Evolutionary conservation across 37 sponge, comb jelly and placozoan species (phyloP).

Genomic region (Chondrilla cf. caribensis): DNA sequence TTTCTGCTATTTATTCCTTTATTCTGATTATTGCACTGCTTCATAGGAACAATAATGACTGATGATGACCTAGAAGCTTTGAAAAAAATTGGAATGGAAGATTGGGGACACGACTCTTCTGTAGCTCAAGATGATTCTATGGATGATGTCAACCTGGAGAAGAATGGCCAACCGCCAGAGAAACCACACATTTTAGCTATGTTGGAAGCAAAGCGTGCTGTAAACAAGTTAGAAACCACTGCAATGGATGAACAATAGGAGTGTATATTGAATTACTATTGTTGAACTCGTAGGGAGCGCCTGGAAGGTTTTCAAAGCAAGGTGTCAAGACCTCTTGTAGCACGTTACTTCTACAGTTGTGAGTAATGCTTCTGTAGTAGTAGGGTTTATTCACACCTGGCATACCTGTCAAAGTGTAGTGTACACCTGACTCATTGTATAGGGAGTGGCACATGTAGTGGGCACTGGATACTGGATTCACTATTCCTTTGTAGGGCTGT

Average conservation of each 20-base stretch:
- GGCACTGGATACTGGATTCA: background rate
- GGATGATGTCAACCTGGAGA: background rate
- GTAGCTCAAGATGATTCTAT: background rate
- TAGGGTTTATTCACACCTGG: background rate
- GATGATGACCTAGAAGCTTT: slow-evolving; percentile 15
- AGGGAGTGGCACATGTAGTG: background rate
- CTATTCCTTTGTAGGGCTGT: slow-evolving; percentile 58
- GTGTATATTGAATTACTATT: background rate
- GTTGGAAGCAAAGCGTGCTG: slow-evolving; percentile 10
- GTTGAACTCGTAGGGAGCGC: slow-evolving; percentile 12
- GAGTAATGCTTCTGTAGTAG: slow-evolving; percentile 4
- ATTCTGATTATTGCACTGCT: too few relatives aligned
- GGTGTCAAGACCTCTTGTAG: slow-evolving; percentile 61
- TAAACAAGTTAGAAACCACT: background rate
- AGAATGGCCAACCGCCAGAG: slow-evolving; percentile 5
- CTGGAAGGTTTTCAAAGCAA: slow-evolving; percentile 59
- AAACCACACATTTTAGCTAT: slow-evolving; percentile 6
- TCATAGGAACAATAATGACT: slow-evolving; percentile 3
- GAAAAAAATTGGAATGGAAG: slow-evolving; percentile 17
- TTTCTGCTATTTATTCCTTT: too few relatives aligned
- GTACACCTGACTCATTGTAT: slow-evolving; percentile 2
- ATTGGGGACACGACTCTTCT: background rate
- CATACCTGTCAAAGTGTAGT: background rate
- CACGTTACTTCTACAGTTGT: slow-evolving; percentile 82
- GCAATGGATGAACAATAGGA: background rate